phyloP scores from a whole-genome alignment of 2,797 vertebrate genomes.

The Melanotaenia pygmaea region DNA sequence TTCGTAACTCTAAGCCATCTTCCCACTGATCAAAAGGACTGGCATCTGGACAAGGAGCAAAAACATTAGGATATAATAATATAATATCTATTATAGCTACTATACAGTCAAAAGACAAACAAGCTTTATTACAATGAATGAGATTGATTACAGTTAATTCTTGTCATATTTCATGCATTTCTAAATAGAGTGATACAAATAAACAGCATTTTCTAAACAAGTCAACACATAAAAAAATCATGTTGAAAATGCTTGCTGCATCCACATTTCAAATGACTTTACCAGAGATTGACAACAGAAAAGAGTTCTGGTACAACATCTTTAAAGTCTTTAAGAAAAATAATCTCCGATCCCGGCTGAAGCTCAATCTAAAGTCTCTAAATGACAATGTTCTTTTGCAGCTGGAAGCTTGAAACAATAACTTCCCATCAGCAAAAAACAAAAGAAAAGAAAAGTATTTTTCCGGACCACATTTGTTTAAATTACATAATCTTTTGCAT shows the following conservation, averaged over 20 bases:
- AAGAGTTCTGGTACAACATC: too few relatives aligned
- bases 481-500: not conserved
- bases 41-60: conserved; percentile 60
- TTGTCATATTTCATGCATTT: too few relatives aligned
- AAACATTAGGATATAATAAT: not conserved
- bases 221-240: too few relatives aligned
- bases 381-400: not conserved
- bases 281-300: too few relatives aligned
- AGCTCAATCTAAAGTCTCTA: not conserved
- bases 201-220: too few relatives aligned
- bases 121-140: too few relatives aligned
- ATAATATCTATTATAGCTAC: not conserved
- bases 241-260: too few relatives aligned
- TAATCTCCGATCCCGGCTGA: not conserved
- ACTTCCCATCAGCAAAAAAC: not conserved
- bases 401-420: not conserved
- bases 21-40: conserved; percentile 59
- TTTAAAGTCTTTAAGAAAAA: too few relatives aligned
- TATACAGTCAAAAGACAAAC: not conserved
- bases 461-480: not conserved
- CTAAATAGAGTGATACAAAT: too few relatives aligned
- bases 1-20: conserved; percentile 54
- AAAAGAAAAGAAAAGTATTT: not conserved
- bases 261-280: too few relatives aligned
- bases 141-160: too few relatives aligned